Percentiles rank a stretch among this genome's conserved stretches.
Conservation (phyloP, 2,113 vertebrate genomes). For the Scomber scombrus region DNA sequence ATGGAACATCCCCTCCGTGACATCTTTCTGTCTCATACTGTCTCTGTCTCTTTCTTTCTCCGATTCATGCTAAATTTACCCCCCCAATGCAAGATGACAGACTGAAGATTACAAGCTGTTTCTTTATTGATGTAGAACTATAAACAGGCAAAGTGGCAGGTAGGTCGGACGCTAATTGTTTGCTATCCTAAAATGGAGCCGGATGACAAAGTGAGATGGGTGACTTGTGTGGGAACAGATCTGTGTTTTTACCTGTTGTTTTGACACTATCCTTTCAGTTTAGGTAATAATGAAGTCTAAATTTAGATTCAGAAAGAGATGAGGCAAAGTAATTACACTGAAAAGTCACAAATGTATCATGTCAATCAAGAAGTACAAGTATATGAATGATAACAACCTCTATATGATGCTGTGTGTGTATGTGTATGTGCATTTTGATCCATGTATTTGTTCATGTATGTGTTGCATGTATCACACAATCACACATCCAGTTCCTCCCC, state of each 20-base stretch:
- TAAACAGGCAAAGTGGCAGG: slow-evolving; percentile 2
- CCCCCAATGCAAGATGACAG: slow-evolving; percentile 14
- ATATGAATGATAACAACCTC: no score
- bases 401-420: neutral
- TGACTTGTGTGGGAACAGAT: neutral
- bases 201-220: neutral
- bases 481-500: no score
- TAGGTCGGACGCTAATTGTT: slow-evolving; percentile 35
- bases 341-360: neutral
- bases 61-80: slow-evolving; percentile 22
- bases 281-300: neutral
- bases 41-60: neutral
- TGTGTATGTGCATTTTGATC: neutral
- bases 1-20: neutral
- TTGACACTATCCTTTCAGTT: slow-evolving; percentile 8
- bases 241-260: slow-evolving; percentile 1
- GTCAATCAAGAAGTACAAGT: neutral
- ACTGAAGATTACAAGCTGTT: slow-evolving; percentile 17
- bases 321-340: neutral
- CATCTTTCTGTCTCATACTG: neutral
- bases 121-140: slow-evolving; percentile 22
- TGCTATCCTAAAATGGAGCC: slow-evolving; percentile 15
- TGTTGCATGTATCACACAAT: neutral
- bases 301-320: slow-evolving; percentile 12
- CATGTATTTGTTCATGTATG: no score